Conservation (phyloP, 1,140 invertebrate species). For the Glomeris maerens region DNA sequence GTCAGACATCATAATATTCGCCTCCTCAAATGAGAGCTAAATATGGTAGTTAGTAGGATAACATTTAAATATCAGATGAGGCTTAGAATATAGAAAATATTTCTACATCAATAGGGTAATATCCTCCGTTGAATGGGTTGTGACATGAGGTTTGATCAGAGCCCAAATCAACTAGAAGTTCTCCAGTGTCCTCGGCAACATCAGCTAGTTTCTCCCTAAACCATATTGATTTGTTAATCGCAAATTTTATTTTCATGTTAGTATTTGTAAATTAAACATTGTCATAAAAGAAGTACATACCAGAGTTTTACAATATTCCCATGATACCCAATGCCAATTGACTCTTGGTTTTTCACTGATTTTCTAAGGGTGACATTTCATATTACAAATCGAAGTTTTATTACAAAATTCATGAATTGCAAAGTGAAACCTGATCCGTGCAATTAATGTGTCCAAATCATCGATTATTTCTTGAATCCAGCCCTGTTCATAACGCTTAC, state of each 20-base stretch:
- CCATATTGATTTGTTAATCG: conserved; percentile 2
- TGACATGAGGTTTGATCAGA: conserved; percentile 57
- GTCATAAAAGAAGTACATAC: conserved; percentile 23
- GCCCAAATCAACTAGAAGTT: conserved; percentile 46
- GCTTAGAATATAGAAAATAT: too few relatives aligned
- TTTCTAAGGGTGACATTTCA: conserved; percentile 14
- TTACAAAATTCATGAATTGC: too few relatives aligned
- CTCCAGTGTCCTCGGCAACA: conserved; percentile 39
- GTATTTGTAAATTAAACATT: not conserved
- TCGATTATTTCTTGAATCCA: conserved; percentile 42
- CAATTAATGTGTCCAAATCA: conserved; percentile 38
- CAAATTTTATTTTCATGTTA: conserved; percentile 4
- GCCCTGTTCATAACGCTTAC: conserved; percentile 46
- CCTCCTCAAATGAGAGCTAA: conserved; percentile 33
- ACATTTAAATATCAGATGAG: too few relatives aligned
- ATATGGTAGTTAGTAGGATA: conserved; percentile 5
- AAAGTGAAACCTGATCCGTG: conserved; percentile 29
- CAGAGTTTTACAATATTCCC: conserved; percentile 48
- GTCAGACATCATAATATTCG: conserved; percentile 35
- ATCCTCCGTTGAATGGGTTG: conserved; percentile 49
- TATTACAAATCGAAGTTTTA: too few relatives aligned
- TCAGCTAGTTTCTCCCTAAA: conserved; percentile 40
- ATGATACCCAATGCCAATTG: conserved; percentile 46
- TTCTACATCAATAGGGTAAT: conserved; percentile 48
- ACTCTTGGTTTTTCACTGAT: conserved; percentile 24